phyloP scores from a whole-genome alignment of 2,888 invertebrate species.

The Netelia virgata region DNA sequence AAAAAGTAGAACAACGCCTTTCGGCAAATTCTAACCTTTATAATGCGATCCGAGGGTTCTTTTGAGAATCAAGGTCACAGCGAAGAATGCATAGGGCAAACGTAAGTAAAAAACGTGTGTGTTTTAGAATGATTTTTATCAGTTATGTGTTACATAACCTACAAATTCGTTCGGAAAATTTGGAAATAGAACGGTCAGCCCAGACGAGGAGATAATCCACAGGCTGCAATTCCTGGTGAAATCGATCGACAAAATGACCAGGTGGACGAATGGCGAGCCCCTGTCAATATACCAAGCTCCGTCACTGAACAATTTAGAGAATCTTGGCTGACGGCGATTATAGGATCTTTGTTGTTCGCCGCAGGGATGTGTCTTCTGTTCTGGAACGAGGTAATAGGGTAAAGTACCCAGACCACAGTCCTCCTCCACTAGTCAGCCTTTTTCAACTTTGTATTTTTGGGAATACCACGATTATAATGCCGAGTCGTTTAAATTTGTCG shows the following conservation, averaged over 20 bases:
- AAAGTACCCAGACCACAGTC: no score
- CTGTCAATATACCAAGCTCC: constrained; percentile 75
- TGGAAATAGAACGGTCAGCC: constrained; percentile 62
- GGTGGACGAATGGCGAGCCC: constrained; percentile 57
- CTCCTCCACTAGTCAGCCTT: no score
- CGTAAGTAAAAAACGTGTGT: constrained; percentile 69
- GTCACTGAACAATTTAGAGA: constrained; percentile 87
- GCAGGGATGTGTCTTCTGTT: constrained; percentile 90
- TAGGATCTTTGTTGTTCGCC: constrained; percentile 89
- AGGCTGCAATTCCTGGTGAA: constrained; percentile 71
- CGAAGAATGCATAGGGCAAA: constrained; percentile 77
- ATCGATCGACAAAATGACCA: constrained; percentile 70
- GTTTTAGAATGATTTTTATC: neutral
- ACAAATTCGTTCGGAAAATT: neutral
- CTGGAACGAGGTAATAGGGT: constrained; percentile 92
- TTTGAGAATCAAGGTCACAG: neutral
- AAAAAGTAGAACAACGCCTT: neutral
- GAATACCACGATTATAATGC: no score
- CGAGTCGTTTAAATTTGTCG: no score
- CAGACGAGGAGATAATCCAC: constrained; percentile 69
- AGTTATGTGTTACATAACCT: no score
- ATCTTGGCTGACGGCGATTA: constrained; percentile 90
- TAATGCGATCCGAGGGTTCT: constrained; percentile 48
- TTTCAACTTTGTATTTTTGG: no score
- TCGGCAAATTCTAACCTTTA: constrained; percentile 14